Percentiles rank a stretch among this genome's conserved stretches.
Conservation (phyloP, 2,888 invertebrate species). For the Cetonia aurata region DNA sequence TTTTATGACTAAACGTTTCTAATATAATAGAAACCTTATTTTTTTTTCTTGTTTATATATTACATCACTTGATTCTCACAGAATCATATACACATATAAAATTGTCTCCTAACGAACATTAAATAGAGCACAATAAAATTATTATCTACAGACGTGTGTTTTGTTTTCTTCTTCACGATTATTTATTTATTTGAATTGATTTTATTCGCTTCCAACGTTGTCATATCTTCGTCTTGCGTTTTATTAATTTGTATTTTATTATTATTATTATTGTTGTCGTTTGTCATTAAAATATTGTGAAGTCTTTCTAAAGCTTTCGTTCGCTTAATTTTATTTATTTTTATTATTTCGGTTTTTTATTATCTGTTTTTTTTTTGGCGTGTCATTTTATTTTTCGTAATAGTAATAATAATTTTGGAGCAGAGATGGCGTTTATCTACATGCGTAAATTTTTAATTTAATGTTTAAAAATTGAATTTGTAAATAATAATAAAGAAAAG, state of each 20-base stretch:
- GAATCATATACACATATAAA: slow-evolving; percentile 67
- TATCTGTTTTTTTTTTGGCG: not conserved
- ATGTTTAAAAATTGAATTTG: no score
- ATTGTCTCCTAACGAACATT: slow-evolving; percentile 67
- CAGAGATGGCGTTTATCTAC: no score
- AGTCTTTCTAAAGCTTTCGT: not conserved
- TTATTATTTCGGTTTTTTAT: slow-evolving; percentile 1
- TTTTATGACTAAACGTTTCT: slow-evolving; percentile 66
- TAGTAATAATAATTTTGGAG: no score
- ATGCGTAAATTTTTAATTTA: no score
- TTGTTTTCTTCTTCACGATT: slow-evolving; percentile 49
- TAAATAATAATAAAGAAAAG: no score
- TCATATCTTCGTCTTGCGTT: not conserved
- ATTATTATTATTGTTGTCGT: slow-evolving; percentile 5
- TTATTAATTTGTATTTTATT: not conserved
- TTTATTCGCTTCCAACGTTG: slow-evolving; percentile 4
- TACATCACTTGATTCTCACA: slow-evolving; percentile 67
- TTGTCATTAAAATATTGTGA: not conserved
- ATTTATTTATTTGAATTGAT: slow-evolving; percentile 33
- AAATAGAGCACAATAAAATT: slow-evolving; percentile 65
- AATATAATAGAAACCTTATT: slow-evolving; percentile 67
- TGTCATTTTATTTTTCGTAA: no score
- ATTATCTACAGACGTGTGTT: slow-evolving; percentile 57
- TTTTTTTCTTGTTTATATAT: slow-evolving; percentile 65
- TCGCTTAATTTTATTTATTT: not conserved